phyloP scores from a whole-genome alignment of 2,888 invertebrate genomes.

The Chymomyza caudatula region DNA sequence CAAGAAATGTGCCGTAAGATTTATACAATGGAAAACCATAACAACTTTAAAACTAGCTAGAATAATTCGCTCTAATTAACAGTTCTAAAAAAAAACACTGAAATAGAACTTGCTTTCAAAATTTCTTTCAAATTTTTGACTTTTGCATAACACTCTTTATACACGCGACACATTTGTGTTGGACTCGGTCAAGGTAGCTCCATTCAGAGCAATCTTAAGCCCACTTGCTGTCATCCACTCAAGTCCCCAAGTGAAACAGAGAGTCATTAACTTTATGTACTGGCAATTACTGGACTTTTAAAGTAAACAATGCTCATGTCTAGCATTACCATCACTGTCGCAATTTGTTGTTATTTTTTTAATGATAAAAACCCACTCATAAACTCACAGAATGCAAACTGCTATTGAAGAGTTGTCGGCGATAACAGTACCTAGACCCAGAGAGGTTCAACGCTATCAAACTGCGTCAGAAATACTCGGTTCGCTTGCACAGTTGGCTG shows the following conservation, averaged over 20 bases:
- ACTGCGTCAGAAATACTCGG: neutral
- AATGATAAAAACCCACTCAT: neutral
- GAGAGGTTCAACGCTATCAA: neutral
- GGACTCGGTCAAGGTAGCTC: neutral
- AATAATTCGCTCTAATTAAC: neutral
- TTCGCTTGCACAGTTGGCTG: neutral
- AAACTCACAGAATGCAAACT: neutral
- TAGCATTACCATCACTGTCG: neutral
- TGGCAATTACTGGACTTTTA: too few species aligned
- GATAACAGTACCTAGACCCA: neutral
- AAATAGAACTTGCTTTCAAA: neutral
- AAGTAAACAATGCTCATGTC: neutral
- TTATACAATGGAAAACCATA: neutral
- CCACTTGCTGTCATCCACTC: neutral
- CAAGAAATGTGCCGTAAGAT: neutral
- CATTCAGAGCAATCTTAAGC: neutral
- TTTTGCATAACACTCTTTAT: neutral
- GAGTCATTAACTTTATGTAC: neutral
- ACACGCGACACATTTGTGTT: neutral
- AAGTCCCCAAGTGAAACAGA: neutral
- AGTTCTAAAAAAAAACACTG: neutral
- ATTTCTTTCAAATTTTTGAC: neutral
- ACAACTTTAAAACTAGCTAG: neutral
- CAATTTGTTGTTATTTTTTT: neutral
- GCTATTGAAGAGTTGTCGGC: neutral